Conservation (phyloP, 2,113 vertebrate genomes). For the Proteles cristata region DNA sequence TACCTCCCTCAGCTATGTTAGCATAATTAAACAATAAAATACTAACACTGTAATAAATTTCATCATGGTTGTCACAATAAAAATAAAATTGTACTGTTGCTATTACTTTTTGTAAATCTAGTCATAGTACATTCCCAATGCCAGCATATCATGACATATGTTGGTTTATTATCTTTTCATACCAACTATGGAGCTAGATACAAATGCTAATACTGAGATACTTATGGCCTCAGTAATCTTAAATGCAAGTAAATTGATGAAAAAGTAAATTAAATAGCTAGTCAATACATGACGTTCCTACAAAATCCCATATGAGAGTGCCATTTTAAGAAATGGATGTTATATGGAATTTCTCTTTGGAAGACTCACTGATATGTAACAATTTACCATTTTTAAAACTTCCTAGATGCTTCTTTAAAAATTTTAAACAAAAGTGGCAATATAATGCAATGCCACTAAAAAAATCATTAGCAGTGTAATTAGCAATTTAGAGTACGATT, state of each 20-base stretch:
- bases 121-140: conserved; percentile 62
- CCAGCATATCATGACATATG: conserved; percentile 80
- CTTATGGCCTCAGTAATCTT: conserved; percentile 67
- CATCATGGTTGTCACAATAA: conserved; percentile 83
- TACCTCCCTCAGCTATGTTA: conserved; percentile 83
- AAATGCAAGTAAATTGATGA: conserved; percentile 69
- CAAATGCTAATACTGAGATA: conserved; percentile 68
- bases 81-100: conserved; percentile 86
- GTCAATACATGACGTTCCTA: conserved; percentile 63
- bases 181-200: conserved; percentile 72
- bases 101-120: conserved; percentile 80
- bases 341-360: conserved; percentile 46
- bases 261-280: conserved; percentile 65
- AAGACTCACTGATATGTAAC: conserved; percentile 70
- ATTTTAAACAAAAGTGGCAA: conserved; percentile 83
- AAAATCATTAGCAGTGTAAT: conserved; percentile 86
- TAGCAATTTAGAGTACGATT: conserved; percentile 86
- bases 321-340: conserved; percentile 60
- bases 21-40: conserved; percentile 83
- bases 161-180: conserved; percentile 79
- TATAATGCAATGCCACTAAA: conserved; percentile 83
- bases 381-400: conserved; percentile 60
- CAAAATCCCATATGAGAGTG: conserved; percentile 23
- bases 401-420: conserved; percentile 50
- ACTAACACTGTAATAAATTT: conserved; percentile 82